Evolutionary conservation across 2,888 invertebrate species (phyloP).

Genomic region (Stenotaenia linearis): DNA sequence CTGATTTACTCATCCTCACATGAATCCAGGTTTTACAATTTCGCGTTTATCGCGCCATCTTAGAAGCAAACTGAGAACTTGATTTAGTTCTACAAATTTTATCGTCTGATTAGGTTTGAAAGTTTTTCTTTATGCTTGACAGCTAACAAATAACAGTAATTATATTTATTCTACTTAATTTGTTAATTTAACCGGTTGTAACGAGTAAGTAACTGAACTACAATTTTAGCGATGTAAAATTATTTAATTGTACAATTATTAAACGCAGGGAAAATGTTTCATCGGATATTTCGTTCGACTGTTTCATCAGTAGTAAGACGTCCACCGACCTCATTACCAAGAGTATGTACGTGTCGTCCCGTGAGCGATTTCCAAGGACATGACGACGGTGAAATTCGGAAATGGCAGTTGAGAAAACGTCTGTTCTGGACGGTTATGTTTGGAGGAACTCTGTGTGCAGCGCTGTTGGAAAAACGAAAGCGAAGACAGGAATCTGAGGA

Average conservation of each 20-base stretch:
- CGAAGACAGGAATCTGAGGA: conserved; percentile 30
- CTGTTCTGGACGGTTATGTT: conserved; percentile 39
- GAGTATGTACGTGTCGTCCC: not conserved
- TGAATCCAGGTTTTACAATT: not conserved
- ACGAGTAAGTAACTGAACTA: not conserved
- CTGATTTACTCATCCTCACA: not conserved
- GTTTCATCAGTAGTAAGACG: not conserved
- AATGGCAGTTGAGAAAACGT: conserved; percentile 35
- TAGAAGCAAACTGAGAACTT: not conserved
- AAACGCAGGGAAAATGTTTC: not conserved
- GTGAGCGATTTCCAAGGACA: not conserved
- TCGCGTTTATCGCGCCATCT: not conserved
- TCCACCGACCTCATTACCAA: not conserved
- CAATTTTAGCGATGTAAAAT: not conserved
- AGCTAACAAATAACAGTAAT: not conserved
- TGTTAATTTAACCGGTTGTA: not conserved
- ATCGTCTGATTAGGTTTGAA: not conserved
- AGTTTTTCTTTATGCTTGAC: too few relatives aligned
- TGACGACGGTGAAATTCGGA: not conserved
- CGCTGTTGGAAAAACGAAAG: conserved; percentile 34
- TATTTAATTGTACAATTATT: not conserved
- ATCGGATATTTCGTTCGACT: not conserved
- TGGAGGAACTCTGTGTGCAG: conserved; percentile 38
- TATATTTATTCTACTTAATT: too few relatives aligned
- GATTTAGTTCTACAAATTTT: not conserved